Evolutionary conservation across 2,113 vertebrate species (phyloP), one percentile per base, ranked within the genome.

Genomic region (Lepus americanus): DNA sequence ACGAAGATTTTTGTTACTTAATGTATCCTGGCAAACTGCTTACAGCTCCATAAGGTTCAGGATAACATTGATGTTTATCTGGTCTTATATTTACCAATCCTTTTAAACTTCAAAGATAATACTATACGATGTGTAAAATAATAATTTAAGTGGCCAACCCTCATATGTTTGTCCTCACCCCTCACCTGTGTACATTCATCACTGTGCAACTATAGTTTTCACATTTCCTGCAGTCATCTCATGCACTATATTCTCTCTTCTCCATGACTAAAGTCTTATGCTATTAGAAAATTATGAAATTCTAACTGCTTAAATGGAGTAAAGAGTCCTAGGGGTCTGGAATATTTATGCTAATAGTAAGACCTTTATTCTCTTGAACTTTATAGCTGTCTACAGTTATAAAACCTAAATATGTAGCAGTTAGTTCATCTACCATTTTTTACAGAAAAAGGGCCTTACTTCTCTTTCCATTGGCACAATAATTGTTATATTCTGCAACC

Each of bases 251-350:
- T 86, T 92, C 20, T 86, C 6, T 67, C 9, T 76, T 10, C 31
- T 69, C 13, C 10, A 63, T 63, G 82, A 44, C 36, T 82, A 63
- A 92, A 63, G 5, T 9, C 17, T 93, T 23, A 61, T 70, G 61
- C 69, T 84, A 84, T 69, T 93, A 89, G 13, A 92, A 77, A 87
- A 80, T n/a, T 44, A 87, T 33, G 6, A n/a, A 81, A 33, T 64
- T 82, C n/a, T 5, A 76, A 70, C 49, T 74, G 11, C 29, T 77
- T 33, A 25, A 77, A n/a, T 53, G 10, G 22, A 78, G 49, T 74
- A 67, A 64, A 84, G 6, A 72, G 36, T 39, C 23, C 33, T 33
- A 70, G 33, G 16, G 44, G 31, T 5, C 44, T 73, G 7, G 3
- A 22, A 14, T 73, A 67, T 93, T 64, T 5, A 70, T 5, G 6